These are phyloP conservation scores for Exephanes ischioxanthus DNA, from an alignment of 2,888 invertebrate species.

Conservation along the genomic window DNA sequence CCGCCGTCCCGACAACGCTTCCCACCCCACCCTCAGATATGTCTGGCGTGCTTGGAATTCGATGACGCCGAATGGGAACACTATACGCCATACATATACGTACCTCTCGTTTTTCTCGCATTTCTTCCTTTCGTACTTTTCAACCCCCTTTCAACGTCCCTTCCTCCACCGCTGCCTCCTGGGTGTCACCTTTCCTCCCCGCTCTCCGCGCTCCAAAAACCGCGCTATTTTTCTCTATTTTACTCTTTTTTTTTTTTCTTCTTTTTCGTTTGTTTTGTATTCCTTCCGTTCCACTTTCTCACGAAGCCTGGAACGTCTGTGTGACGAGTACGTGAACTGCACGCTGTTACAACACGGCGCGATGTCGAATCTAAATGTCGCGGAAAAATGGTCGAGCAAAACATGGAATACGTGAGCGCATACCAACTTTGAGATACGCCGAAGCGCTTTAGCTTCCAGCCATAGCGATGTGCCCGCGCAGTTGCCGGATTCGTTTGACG, in stretches of 20 bases:
- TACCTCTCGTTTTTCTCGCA: slow-evolving; percentile 15
- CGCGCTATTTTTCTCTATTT: slow-evolving; percentile 22
- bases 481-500: slow-evolving; percentile 21
- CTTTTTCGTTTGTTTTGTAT: neutral
- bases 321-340: slow-evolving; percentile 32
- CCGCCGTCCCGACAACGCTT: slow-evolving; percentile 24
- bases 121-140: neutral
- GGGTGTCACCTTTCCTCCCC: slow-evolving; percentile 17
- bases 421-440: slow-evolving; percentile 37
- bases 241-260: slow-evolving; percentile 3
- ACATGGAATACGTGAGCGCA: slow-evolving; percentile 50
- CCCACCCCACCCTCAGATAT: slow-evolving; percentile 41
- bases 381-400: slow-evolving; percentile 53
- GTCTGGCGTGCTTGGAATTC: slow-evolving; percentile 65
- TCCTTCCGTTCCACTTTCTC: slow-evolving; percentile 21
- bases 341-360: slow-evolving; percentile 15
- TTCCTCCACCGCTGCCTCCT: slow-evolving; percentile 3
- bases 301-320: neutral
- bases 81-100: slow-evolving; percentile 36
- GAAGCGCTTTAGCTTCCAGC: slow-evolving; percentile 51
- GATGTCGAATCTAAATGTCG: slow-evolving; percentile 47
- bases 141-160: neutral
- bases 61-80: slow-evolving; percentile 54
- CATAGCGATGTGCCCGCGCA: slow-evolving; percentile 65
- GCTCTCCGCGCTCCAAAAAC: slow-evolving; percentile 21